A percentile compares a stretch with the other conserved stretches of the same genome.
Conservation (phyloP, 2,888 invertebrate genomes). For the Cephus rjabovi region DNA sequence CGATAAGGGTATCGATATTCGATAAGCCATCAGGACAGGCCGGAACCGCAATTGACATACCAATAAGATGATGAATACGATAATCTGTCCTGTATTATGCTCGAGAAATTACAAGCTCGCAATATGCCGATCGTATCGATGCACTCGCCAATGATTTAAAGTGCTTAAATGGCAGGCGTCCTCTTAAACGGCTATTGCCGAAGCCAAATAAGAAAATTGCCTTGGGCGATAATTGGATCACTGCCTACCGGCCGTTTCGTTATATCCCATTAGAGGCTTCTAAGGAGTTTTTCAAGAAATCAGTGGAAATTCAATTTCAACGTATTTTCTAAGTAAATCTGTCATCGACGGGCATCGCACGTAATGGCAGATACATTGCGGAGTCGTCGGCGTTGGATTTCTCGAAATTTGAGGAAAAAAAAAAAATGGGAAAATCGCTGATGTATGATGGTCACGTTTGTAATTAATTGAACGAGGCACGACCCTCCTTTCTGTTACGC, state of each 20-base stretch:
- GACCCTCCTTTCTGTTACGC: slow-evolving; percentile 35
- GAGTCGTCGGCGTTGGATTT: not conserved
- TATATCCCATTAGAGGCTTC: not conserved
- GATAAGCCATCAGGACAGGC: not conserved
- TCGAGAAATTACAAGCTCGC: not conserved
- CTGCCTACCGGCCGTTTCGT: not conserved
- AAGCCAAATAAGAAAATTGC: not conserved
- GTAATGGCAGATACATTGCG: not conserved
- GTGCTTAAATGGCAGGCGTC: slow-evolving; percentile 3
- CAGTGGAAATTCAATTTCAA: not conserved
- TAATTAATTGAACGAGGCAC: slow-evolving; percentile 45
- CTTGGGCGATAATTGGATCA: not conserved
- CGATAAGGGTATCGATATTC: not conserved
- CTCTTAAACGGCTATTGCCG: not conserved
- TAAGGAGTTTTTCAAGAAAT: not conserved
- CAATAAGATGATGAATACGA: not conserved
- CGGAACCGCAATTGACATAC: not conserved
- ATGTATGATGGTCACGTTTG: slow-evolving; percentile 47
- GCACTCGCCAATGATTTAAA: not conserved
- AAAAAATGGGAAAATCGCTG: slow-evolving; percentile 16
- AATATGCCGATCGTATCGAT: not conserved
- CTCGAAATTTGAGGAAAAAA: not conserved
- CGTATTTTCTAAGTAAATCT: not conserved
- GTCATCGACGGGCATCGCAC: not conserved
- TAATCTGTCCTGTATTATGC: not conserved